Percentiles rank a stretch among this genome's conserved stretches.
phyloP scores from a whole-genome alignment of 2,113 vertebrate species.

The Melanerpes aurifrons region DNA sequence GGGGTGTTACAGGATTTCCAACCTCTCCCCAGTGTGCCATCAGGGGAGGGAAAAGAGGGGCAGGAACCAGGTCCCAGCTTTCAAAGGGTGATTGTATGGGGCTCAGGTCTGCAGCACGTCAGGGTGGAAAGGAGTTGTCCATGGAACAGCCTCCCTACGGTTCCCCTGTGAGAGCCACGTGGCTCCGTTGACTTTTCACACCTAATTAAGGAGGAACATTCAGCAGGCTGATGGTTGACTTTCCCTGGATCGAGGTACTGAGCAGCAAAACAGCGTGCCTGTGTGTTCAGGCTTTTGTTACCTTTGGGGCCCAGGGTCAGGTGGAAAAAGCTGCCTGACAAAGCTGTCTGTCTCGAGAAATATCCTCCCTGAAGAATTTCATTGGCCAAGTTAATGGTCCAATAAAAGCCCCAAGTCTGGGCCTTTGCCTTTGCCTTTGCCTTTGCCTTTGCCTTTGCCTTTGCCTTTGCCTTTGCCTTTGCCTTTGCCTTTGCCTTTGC shows the following conservation, averaged over 20 bases:
- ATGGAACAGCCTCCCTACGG: neutral
- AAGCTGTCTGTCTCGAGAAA: constrained; percentile 23
- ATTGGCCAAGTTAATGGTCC: neutral
- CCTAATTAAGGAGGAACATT: constrained; percentile 54
- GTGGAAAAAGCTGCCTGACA: constrained; percentile 15
- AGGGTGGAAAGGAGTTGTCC: neutral
- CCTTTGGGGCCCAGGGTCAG: constrained; percentile 13
- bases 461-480: neutral
- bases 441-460: neutral
- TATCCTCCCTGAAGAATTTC: constrained; percentile 28
- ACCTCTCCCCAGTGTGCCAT: neutral
- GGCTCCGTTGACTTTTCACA: constrained; percentile 61
- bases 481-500: neutral
- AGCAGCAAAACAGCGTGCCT: constrained; percentile 12
- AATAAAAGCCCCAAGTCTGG: constrained; percentile 17
- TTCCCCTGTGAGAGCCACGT: neutral
- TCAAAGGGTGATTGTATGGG: neutral
- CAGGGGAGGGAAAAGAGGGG: neutral
- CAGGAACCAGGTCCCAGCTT: neutral
- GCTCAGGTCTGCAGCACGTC: neutral
- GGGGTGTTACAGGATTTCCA: neutral
- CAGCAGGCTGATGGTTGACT: neutral
- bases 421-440: neutral
- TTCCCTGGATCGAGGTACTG: neutral
- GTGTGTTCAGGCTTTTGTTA: neutral